Evolutionary conservation across 1,140 invertebrate species (phyloP).

Genomic region (Atta cephalotes): DNA sequence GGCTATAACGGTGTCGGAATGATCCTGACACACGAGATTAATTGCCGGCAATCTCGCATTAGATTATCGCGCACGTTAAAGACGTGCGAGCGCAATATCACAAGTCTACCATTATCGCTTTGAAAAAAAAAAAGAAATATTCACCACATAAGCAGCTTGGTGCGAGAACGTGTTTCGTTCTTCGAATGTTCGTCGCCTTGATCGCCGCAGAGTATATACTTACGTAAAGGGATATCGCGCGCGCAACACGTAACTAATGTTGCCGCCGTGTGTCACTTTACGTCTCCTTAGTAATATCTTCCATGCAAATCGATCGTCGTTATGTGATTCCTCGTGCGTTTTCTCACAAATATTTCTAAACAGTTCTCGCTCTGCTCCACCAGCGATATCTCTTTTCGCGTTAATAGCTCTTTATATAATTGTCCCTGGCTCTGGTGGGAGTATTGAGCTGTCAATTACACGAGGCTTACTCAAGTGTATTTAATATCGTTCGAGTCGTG

Average conservation of each 20-base stretch:
- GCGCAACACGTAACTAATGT: slow-evolving; percentile 41
- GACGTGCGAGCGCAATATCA: slow-evolving; percentile 43
- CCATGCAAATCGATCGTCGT: neutral
- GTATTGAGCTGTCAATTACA: slow-evolving; percentile 39
- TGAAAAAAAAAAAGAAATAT: slow-evolving; percentile 3
- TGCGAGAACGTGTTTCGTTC: slow-evolving; percentile 28
- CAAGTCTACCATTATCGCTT: slow-evolving; percentile 31
- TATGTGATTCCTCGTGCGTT: slow-evolving; percentile 20
- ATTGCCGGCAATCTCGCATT: slow-evolving; percentile 58
- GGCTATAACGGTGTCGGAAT: slow-evolving; percentile 54
- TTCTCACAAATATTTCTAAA: neutral
- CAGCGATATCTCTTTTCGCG: slow-evolving; percentile 17
- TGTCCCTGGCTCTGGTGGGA: neutral
- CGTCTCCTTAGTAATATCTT: slow-evolving; percentile 30
- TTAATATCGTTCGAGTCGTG: slow-evolving; percentile 1
- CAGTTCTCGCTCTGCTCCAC: neutral
- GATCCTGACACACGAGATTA: slow-evolving; percentile 58
- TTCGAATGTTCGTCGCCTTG: slow-evolving; percentile 26
- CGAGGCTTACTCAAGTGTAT: slow-evolving; percentile 8
- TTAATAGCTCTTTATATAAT: slow-evolving; percentile 45
- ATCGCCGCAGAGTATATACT: slow-evolving; percentile 32
- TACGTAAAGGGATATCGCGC: slow-evolving; percentile 48
- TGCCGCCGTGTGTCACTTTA: neutral
- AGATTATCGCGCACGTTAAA: slow-evolving; percentile 45
- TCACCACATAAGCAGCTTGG: neutral